Evolutionary conservation across 2,797 vertebrate species (phyloP).

Genomic region (Cossypha dichroa): DNA sequence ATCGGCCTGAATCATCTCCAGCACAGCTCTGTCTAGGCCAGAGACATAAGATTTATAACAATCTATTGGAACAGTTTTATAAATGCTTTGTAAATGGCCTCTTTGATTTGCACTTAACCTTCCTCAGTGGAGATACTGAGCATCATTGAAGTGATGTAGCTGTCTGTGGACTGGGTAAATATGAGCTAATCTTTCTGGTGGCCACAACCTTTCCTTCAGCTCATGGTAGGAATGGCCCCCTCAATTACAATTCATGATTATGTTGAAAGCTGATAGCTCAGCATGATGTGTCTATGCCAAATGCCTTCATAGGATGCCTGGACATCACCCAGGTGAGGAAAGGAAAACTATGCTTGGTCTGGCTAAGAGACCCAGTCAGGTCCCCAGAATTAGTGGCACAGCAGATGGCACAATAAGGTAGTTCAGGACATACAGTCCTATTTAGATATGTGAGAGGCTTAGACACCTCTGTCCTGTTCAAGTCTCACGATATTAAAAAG

Average conservation of each 20-base stretch:
- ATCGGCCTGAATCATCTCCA: not conserved
- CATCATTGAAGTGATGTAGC: not conserved
- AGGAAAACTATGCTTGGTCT: not conserved
- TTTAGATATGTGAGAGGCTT: not conserved
- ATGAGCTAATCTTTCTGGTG: not conserved
- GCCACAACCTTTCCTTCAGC: not conserved
- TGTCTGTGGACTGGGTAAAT: not conserved
- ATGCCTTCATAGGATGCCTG: not conserved
- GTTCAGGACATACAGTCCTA: not conserved
- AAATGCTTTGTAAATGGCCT: constrained; percentile 10
- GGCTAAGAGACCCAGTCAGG: not conserved
- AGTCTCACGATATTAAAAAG: not conserved
- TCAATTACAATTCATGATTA: not conserved
- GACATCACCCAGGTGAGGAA: not conserved
- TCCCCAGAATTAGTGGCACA: not conserved
- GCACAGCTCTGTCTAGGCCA: not conserved
- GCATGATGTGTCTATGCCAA: not conserved
- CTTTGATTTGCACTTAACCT: not conserved
- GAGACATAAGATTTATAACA: not conserved
- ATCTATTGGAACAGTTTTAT: not conserved
- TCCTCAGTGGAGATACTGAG: not conserved
- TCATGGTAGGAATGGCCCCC: not conserved
- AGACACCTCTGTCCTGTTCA: not conserved
- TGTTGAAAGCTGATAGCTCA: not conserved
- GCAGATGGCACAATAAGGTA: not conserved